Evolutionary conservation across 2,113 vertebrate genomes (phyloP), one percentile per base, ranked within the genome.

Genomic region (Peucedramus taeniatus): DNA sequence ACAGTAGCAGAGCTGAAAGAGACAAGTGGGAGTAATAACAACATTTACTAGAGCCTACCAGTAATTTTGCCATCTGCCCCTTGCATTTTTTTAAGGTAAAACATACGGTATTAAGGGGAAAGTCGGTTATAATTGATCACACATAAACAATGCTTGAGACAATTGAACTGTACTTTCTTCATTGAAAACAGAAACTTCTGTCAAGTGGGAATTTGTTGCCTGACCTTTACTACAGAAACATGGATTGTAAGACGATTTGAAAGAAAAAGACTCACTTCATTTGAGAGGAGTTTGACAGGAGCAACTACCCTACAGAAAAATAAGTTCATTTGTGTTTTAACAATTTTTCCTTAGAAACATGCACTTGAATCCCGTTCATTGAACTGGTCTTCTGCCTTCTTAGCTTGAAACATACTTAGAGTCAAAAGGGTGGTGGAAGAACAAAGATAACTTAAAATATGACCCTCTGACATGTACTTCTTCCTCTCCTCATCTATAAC

Each of bases 291-390:
- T 64, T 70, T 49, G 37, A 83, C 37, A 74, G n/a, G 6, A 74
- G 11, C 28, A 64, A 16, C 35, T 47, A 80, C 28, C 10, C 42
- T 53, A 68, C 21, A n/a, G 8, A 71, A 44, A 71, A 12, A 40
- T 11, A 18, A 49, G 5, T 74, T 39, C 3, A 45, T n/a, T 35
- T 82, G 24, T 4, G 12, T 30, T 68, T 51, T 15, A 71, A 22
- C 4, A 18, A 0, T 40, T 59, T 54, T 42, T 49, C 39, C 45
- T 50, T n/a, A 33, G 13, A 69, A 61, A n/a, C 0, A 0, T 2
- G 4, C 26, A 28, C 15, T 9, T 27, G 6, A 74, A 47, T 21
- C 13, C 24, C 31, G 1, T 22, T 44, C 40, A 31, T 9, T 5
- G 0, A 65, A 37, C 3, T 2, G 1, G 12, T n/a, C 17, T 33